Conservation (phyloP, 2,888 invertebrate species). For the Drepanosiphum platanoidis region DNA sequence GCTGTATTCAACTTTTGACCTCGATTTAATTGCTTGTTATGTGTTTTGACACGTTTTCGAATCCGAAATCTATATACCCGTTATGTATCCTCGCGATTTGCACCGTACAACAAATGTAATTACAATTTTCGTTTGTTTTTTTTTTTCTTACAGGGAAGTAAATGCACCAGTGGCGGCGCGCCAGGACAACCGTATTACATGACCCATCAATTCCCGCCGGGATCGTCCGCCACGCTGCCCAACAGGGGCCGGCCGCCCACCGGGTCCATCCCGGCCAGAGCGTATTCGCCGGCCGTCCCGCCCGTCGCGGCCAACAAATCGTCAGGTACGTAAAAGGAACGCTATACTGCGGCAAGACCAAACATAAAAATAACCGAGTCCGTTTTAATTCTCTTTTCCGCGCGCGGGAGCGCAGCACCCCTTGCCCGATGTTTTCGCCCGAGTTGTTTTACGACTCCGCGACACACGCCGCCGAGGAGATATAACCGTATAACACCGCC, state of each 20-base stretch:
- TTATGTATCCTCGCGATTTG: too few species aligned
- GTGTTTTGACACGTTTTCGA: too few species aligned
- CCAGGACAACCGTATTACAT: constrained; percentile 74
- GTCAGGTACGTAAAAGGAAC: constrained; percentile 59
- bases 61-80: too few species aligned
- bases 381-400: background rate
- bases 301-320: constrained; percentile 64
- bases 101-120: too few species aligned
- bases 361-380: background rate
- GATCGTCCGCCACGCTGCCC: constrained; percentile 74
- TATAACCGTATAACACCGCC: background rate
- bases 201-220: constrained; percentile 67
- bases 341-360: background rate
- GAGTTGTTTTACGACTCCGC: background rate
- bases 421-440: background rate
- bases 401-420: too few species aligned
- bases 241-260: constrained; percentile 72
- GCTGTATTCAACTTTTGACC: too few species aligned
- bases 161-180: constrained; percentile 64
- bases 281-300: constrained; percentile 75
- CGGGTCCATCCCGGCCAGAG: constrained; percentile 68
- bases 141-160: constrained; percentile 68
- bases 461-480: background rate
- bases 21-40: too few species aligned
- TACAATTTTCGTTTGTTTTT: background rate